Conservation (phyloP, 2,888 invertebrate genomes). For the Trachelus stipa region DNA sequence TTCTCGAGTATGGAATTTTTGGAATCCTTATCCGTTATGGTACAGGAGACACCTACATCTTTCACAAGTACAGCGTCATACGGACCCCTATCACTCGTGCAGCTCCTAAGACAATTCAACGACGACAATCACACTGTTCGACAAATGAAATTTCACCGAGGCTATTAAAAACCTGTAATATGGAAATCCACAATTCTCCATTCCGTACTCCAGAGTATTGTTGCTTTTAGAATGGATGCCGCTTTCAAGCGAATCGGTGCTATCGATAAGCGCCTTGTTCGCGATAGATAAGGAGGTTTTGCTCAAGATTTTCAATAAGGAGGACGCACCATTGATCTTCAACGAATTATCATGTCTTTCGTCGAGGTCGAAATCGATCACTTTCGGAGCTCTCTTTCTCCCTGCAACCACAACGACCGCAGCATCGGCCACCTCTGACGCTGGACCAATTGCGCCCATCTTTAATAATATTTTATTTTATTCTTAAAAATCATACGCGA, state of each 20-base stretch:
- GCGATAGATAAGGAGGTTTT: conserved; percentile 10
- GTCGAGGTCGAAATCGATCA: background rate
- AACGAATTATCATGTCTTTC: background rate
- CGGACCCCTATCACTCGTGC: conserved; percentile 24
- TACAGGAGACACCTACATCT: conserved; percentile 45
- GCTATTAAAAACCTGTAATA: conserved; percentile 42
- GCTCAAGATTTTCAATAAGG: conserved; percentile 22
- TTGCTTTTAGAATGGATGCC: conserved; percentile 3
- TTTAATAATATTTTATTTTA: conserved; percentile 12
- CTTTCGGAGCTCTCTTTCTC: background rate
- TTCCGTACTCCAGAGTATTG: background rate
- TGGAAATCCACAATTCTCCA: conserved; percentile 37
- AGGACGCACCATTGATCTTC: background rate
- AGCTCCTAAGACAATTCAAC: conserved; percentile 27
- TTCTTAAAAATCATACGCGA: background rate
- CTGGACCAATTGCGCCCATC: conserved; percentile 35
- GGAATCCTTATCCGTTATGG: conserved; percentile 23
- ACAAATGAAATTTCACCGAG: background rate
- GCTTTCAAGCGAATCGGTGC: conserved; percentile 1
- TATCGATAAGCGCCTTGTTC: conserved; percentile 7
- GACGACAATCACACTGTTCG: background rate
- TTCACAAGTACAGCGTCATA: conserved; percentile 45
- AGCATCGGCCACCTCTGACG: conserved; percentile 32
- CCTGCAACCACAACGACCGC: conserved; percentile 4
- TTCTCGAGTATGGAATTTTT: conserved; percentile 26